Percentiles rank a stretch among this genome's conserved stretches.
These are phyloP conservation scores for Perodicticus potto DNA, from an alignment of 2,797 vertebrate genomes.

Conservation along the genomic window DNA sequence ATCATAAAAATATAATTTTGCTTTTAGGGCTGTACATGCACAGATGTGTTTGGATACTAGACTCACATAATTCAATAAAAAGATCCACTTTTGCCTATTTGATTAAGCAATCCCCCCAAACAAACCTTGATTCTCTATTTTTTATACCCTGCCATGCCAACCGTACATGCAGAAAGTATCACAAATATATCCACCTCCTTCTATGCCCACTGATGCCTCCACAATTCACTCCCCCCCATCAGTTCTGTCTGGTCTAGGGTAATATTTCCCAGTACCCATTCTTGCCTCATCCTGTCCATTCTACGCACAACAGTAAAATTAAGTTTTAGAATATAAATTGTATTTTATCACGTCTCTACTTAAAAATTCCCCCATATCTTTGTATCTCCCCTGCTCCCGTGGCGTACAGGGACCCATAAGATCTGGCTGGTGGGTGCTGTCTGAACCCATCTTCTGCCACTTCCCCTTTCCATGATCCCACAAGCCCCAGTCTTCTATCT, in stretches of 20 bases:
- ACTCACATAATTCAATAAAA: neutral
- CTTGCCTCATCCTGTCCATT: neutral
- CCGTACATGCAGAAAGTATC: neutral
- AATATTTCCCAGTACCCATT: neutral
- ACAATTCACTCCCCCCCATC: neutral
- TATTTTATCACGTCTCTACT: neutral
- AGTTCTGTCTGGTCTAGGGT: neutral
- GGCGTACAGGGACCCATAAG: accelerated
- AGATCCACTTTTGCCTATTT: neutral
- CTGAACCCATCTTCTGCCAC: neutral
- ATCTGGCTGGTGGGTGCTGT: neutral
- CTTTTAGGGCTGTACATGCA: neutral
- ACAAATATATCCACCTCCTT: neutral
- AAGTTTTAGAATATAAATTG: neutral
- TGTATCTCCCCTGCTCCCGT: neutral
- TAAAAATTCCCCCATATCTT: neutral
- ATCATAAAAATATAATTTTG: neutral
- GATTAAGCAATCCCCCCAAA: neutral
- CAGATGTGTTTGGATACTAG: neutral
- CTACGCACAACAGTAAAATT: neutral
- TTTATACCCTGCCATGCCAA: neutral
- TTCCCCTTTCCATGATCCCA: neutral
- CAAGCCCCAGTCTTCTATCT: neutral
- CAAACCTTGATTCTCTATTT: neutral
- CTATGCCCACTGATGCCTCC: neutral